A percentile compares a stretch with the other conserved stretches of the same genome.
Evolutionary conservation across 2,113 vertebrate species (phyloP).

Genomic region (Conger conger): DNA sequence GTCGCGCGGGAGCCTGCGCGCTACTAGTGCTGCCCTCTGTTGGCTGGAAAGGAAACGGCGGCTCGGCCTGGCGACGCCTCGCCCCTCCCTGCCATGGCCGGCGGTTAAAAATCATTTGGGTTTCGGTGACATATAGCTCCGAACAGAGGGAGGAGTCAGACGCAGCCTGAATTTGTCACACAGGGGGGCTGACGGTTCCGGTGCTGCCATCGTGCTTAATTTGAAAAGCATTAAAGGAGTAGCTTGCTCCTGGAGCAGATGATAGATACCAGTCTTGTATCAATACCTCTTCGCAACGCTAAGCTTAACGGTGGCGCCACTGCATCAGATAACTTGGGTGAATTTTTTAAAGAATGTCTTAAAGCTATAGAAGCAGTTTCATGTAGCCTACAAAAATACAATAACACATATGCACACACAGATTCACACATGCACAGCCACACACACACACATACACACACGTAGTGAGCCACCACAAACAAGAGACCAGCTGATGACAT

Average conservation of each 20-base stretch:
- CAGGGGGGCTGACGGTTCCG: neutral
- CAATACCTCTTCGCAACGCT: neutral
- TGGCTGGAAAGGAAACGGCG: conserved; percentile 3
- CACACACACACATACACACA: too few species aligned
- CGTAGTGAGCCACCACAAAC: neutral
- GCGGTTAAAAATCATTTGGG: conserved; percentile 22
- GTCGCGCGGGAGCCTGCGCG: neutral
- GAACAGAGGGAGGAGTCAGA: conserved; percentile 5
- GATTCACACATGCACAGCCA: too few species aligned
- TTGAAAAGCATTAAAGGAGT: conserved; percentile 12
- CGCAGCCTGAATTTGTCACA: conserved; percentile 23
- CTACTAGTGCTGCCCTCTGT: conserved; percentile 23
- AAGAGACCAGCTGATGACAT: neutral
- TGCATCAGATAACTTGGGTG: neutral
- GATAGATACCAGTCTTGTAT: neutral
- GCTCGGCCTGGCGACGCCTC: neutral
- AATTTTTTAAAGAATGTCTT: neutral
- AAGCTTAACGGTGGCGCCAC: neutral
- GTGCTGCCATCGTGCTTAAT: neutral
- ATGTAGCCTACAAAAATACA: neutral
- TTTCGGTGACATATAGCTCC: conserved; percentile 3
- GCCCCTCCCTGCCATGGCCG: neutral
- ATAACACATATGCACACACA: neutral
- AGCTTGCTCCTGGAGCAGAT: neutral
- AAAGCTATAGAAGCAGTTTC: neutral